Base-by-base conservation (phyloP, 53 echinoderm and acorn worm species). In the Luidia sarsii region DNA sequence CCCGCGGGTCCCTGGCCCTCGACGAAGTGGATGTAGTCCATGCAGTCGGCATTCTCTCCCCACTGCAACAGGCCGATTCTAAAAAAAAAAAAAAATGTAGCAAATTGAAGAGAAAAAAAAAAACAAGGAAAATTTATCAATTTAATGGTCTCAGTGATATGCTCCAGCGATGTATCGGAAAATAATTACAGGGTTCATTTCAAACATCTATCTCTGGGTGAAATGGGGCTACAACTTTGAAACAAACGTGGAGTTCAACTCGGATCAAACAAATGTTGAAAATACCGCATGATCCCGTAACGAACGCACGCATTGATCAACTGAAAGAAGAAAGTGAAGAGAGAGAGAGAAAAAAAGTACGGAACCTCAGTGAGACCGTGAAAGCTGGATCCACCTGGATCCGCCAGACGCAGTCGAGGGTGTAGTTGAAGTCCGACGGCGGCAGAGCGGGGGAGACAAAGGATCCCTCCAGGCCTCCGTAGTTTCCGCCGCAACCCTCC, bases 361-460 rank as follows among this genome's bases (percentile, higher is more conserved):
- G 55, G 50, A 55, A 88, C 88, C 82, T 51, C 24, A 88, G 46
- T 45, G 88, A 82, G 65, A 88, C 46, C 14, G 72, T 74, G 24
- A 66, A 54, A 7, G 73, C 68, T 14, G 64, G 41, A 31, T 82
- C 88, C 43, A 82, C 88, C 19, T 50, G 55, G 41, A 88, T 83
- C 33, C 67, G 64, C 88, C 88, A 88, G n/a, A 88, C 66, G 38
- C 88, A 88, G 45, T 88, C 88, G 7, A 88, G 38, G 11, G 82
- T 82, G 75, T 82, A 74, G 33, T 70, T 83, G 19, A 75, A 71
- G 3, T 18, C 30, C 31, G 46, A 35, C 19, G 77, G 61, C 30
- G 88, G 75, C 3, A 75, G 7, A 19, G 19, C 46, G 1, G 88
- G 88, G 13, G 88, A 83, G 22, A 71, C 7, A 48, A 88, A 38